These are phyloP conservation scores for Motacilla tschutschensis DNA, from an alignment of 2,113 vertebrate species.

Conservation along the genomic window DNA sequence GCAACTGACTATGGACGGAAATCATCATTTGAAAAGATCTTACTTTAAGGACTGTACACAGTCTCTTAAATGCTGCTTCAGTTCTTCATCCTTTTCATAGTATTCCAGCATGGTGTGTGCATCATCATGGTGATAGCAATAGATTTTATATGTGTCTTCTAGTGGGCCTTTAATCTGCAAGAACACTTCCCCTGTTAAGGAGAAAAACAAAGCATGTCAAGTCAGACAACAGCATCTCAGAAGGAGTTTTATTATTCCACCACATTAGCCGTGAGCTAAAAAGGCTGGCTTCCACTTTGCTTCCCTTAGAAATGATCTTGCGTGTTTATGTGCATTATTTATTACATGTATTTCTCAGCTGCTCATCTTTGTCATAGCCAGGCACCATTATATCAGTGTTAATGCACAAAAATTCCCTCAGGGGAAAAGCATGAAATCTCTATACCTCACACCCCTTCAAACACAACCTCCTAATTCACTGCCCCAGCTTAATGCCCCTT, in stretches of 20 bases:
- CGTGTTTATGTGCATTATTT: conserved; percentile 63
- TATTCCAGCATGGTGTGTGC: conserved; percentile 86
- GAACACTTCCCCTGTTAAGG: conserved; percentile 87
- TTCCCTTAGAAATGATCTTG: conserved; percentile 36
- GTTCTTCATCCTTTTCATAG: conserved; percentile 90
- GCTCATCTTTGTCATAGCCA: conserved; percentile 55
- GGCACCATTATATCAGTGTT: conserved; percentile 48
- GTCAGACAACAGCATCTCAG: conserved; percentile 42
- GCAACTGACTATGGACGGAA: conserved; percentile 30
- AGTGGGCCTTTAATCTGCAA: conserved; percentile 87
- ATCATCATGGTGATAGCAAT: conserved; percentile 94
- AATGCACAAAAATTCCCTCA: conserved; percentile 49
- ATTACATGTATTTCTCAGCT: conserved; percentile 59
- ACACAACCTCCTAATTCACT: not conserved
- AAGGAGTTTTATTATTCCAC: conserved; percentile 43
- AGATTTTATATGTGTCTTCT: conserved; percentile 94
- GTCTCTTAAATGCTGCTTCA: conserved; percentile 84
- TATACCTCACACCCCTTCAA: not conserved
- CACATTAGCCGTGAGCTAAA: conserved; percentile 31
- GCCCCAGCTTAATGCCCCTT: not conserved
- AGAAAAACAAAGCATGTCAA: conserved; percentile 51
- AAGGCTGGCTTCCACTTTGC: conserved; percentile 28
- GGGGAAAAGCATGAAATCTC: conserved; percentile 26
- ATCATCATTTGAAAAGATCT: conserved; percentile 66
- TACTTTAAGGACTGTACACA: conserved; percentile 90